Evolutionary conservation across 2,797 vertebrate genomes (phyloP).

Genomic region (Borostomias antarcticus): DNA sequence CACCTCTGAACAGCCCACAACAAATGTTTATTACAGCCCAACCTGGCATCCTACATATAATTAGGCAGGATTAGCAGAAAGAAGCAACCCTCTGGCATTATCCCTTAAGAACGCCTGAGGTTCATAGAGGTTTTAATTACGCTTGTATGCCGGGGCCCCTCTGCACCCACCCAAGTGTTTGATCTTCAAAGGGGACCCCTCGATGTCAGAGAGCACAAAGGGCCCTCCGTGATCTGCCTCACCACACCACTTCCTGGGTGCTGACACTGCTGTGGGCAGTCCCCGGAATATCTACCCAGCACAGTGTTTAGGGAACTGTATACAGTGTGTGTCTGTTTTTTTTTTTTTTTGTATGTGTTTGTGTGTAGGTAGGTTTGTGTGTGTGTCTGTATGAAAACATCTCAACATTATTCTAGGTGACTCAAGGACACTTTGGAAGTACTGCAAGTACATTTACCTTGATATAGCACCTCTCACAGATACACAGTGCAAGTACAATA

Average conservation of each 20-base stretch:
- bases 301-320: not conserved
- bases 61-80: constrained; percentile 66
- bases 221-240: constrained; percentile 38
- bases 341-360: too few relatives aligned
- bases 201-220: constrained; percentile 54
- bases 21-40: constrained; percentile 55
- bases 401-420: too few relatives aligned
- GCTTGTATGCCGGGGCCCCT: constrained; percentile 60
- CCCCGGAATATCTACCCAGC: constrained; percentile 21
- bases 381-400: constrained; percentile 11
- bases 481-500: too few relatives aligned
- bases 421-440: too few relatives aligned
- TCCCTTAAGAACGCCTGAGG: constrained; percentile 63
- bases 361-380: constrained; percentile 1
- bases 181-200: constrained; percentile 71
- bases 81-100: constrained; percentile 67
- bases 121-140: constrained; percentile 73
- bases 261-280: constrained; percentile 19
- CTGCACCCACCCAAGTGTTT: constrained; percentile 59
- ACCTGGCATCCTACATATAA: constrained; percentile 68
- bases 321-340: not conserved
- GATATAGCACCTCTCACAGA: too few relatives aligned
- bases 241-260: constrained; percentile 41
- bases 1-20: not conserved
- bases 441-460: too few relatives aligned